Evolutionary conservation across 1,140 invertebrate genomes (phyloP), one percentile per base, ranked within the genome.

Genomic region (Bombus pyrosoma): DNA sequence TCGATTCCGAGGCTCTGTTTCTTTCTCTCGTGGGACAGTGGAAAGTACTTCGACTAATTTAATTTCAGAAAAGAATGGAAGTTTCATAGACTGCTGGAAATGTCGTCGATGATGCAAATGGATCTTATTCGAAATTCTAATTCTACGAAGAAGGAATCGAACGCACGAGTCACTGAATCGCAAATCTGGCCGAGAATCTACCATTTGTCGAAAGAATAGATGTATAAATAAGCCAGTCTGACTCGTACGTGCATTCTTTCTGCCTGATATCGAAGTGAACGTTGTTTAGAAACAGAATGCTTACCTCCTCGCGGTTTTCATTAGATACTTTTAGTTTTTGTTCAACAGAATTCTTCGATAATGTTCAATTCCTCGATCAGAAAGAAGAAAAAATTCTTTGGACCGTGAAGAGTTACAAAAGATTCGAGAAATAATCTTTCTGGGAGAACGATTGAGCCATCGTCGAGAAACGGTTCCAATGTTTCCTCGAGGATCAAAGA

Each of bases 401-500:
- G 39, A 28, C 5, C 22, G 9, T 13, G 12, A 34, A n/a, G 25
- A 59, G 34, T 37, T 37, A 18, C 12, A 34, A 73, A 43, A 73
- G 28, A 59, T 76, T n/a, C n/a, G 32, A 43, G n/a, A 34, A 66
- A 62, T 2, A 25, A 77, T 34, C 13, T 37, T 77, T 62, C 12
- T 10, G 53, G 34, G 39, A 68, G 41, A 41, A 37, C 47, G 69
- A 43, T 79, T 43, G 25, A 34, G 32, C 15, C 25, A 80, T 71
- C 39, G 13, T 22, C 28, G 41, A 59, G 47, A 79, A 87, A 62
- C 53, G 32, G 37, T 47, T 68, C 39, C n/a, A n/a, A 34, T 15
- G 73, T 76, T 77, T 76, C 66, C 32, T 37, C 22, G n/a, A 25
- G 25, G 66, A 66, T 83, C 43, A 62, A 84, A 74, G 39, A 34